A percentile compares a stretch with the other conserved stretches of the same genome.
These are phyloP conservation scores for Anguilla japonica DNA, from an alignment of 2,113 vertebrate species.

Conservation along the genomic window DNA sequence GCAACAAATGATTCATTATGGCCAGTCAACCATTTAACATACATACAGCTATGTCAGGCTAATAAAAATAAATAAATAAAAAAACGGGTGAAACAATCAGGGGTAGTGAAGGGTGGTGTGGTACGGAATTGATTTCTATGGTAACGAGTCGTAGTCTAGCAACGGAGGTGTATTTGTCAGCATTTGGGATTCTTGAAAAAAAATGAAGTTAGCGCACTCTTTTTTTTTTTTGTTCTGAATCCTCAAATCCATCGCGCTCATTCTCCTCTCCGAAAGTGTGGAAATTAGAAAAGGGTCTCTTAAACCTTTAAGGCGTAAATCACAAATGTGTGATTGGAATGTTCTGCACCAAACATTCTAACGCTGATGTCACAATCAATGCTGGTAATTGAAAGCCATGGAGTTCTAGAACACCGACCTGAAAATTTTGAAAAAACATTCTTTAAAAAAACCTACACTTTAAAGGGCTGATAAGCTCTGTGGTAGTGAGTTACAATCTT, in stretches of 20 bases:
- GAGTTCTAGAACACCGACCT: no score
- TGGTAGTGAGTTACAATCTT: background rate
- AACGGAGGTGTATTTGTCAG: slow-evolving; percentile 13
- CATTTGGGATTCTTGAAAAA: slow-evolving; percentile 10
- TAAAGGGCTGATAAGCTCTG: no score
- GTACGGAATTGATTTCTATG: slow-evolving; percentile 35
- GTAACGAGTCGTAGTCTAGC: slow-evolving; percentile 29
- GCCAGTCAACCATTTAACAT: slow-evolving; percentile 52
- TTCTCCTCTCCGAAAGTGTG: background rate
- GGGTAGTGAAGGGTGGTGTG: slow-evolving; percentile 29
- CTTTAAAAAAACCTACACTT: background rate
- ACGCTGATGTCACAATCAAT: no score
- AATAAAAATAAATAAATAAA: background rate
- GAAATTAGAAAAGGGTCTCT: background rate
- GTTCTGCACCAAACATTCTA: no score
- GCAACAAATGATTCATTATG: slow-evolving; percentile 51
- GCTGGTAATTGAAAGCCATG: no score
- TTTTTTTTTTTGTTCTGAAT: background rate
- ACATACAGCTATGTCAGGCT: slow-evolving; percentile 32
- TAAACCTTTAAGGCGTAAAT: background rate
- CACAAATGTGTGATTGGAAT: no score
- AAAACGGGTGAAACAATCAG: slow-evolving; percentile 18
- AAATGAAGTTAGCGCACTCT: background rate
- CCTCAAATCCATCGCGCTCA: background rate
- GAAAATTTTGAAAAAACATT: no score